These are phyloP conservation scores for Danio aesculapii DNA, from an alignment of 2,797 vertebrate genomes.

Conservation along the genomic window DNA sequence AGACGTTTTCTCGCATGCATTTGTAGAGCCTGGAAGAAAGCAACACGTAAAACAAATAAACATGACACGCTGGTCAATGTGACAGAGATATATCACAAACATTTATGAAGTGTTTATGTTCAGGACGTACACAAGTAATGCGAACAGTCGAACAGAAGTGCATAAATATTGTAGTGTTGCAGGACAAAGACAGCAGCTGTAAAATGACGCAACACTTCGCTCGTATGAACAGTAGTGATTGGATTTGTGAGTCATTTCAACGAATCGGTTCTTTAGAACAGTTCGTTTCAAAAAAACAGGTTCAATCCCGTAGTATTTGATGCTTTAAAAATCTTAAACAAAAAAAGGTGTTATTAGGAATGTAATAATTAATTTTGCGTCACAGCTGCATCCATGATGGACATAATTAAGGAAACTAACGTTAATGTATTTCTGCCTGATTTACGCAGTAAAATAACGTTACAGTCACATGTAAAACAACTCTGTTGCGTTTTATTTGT, in stretches of 20 bases:
- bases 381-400: no score
- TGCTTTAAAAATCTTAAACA: neutral
- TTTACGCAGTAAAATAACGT: no score
- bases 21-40: conserved; percentile 84
- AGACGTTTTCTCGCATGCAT: conserved; percentile 95
- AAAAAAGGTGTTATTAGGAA: no score
- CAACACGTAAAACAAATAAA: neutral
- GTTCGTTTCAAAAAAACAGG: neutral
- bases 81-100: neutral
- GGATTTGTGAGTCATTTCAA: conserved; percentile 9
- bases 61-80: neutral
- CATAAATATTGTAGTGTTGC: neutral
- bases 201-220: conserved; percentile 43
- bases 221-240: neutral
- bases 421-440: no score
- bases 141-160: neutral
- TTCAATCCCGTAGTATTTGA: neutral
- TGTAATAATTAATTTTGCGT: no score
- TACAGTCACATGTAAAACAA: neutral
- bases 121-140: neutral
- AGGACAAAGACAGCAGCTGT: neutral
- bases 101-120: neutral
- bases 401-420: no score
- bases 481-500: neutral
- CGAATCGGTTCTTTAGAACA: conserved; percentile 13